Base-by-base conservation (phyloP, 1,140 invertebrate species). In the Bicyclus anynana region DNA sequence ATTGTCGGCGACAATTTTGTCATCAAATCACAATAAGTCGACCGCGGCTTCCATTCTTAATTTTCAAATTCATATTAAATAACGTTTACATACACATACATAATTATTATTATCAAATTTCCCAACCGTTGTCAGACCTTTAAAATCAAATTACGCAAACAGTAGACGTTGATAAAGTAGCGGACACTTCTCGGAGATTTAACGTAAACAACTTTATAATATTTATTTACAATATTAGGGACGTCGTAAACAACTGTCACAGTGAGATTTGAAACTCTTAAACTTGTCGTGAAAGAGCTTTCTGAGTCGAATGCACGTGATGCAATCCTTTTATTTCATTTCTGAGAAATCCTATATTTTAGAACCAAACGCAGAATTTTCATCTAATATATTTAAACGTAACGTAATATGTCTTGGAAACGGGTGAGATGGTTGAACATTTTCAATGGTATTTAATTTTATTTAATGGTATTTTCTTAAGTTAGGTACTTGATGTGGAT, bases 211-310 rank as follows among this genome's bases (percentile, higher is more conserved):
- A 67, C 61, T 69, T 60, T 48, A 65, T 23, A 62, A 65, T 73
- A 75, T 77, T 76, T 80, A 72, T 79, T 77, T 79, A 53, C 10
- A 40, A 49, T 63, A 72, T 68, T 72, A 74, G 65, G 66, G 33
- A 59, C 53, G 69, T 61, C 61, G 62, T 78, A 75, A 78, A 77
- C 74, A 72, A 67, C 68, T 73, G 75, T 72, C 74, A 70, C 55
- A 58, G 23, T 56, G 29, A 65, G 59, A 69, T 77, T 72, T 62
- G 59, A 60, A 65, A 65, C 74, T 69, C 64, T 74, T 74, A 65
- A 75, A 74, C 27, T 62, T 60, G 50, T 62, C 59, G 42, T 46
- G 42, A 51, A 44, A 21, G 51, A 33, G 48, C 38, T 59, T 29
- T 44, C 60, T 40, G 23, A 49, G 42, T 56, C 38, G 26, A 52